A percentile compares a stretch with the other conserved stretches of the same genome.
Conservation (phyloP, 2,797 vertebrate genomes). For the Acrossocheilus fasciatus region DNA sequence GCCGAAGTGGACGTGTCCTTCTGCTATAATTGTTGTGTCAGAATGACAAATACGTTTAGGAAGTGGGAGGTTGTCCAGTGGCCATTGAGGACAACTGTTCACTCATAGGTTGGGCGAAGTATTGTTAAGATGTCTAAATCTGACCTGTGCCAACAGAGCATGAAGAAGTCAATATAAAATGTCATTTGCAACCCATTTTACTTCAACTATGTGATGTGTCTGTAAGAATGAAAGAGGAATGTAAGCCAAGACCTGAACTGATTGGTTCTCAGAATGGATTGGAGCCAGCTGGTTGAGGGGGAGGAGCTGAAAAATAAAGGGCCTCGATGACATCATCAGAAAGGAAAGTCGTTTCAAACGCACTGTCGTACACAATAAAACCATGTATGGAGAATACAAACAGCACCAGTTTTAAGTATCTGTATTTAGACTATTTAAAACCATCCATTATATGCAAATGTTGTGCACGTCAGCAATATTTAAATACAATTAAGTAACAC, state of each 20-base stretch:
- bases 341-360: neutral
- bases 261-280: neutral
- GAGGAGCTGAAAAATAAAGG: neutral
- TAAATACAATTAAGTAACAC: neutral
- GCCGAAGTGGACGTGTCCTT: conserved; percentile 68
- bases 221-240: neutral
- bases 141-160: neutral
- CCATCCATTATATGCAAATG: neutral
- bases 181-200: neutral
- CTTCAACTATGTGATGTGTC: neutral
- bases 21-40: conserved; percentile 72
- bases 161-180: neutral
- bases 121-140: neutral
- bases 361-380: neutral
- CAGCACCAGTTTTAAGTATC: neutral
- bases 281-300: neutral
- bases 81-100: conserved; percentile 73
- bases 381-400: neutral
- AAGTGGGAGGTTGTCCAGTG: conserved; percentile 54
- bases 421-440: neutral
- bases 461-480: neutral
- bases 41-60: conserved; percentile 75
- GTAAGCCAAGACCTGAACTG: neutral
- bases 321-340: neutral
- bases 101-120: conserved; percentile 49